These are phyloP conservation scores for Cecidostiba fungosa DNA, from an alignment of 2,888 invertebrate genomes.

Conservation along the genomic window DNA sequence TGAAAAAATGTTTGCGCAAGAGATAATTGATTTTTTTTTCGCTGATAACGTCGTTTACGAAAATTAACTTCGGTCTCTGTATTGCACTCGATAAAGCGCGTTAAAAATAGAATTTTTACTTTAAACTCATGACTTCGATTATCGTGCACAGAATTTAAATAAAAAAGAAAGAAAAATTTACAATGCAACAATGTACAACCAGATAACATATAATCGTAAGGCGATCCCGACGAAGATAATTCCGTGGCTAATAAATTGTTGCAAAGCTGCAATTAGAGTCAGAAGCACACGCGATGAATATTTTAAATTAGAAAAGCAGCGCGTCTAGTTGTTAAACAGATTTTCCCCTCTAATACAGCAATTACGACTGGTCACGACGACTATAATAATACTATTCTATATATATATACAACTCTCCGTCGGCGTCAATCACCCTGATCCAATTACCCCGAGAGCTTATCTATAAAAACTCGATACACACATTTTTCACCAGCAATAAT, in stretches of 20 bases:
- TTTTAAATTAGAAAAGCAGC: neutral
- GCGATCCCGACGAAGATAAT: neutral
- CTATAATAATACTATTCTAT: too few species aligned
- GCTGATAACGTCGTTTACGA: neutral
- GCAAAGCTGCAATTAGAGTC: conserved; percentile 2
- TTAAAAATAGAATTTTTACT: neutral
- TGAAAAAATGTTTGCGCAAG: neutral
- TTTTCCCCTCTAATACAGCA: neutral
- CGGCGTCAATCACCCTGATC: neutral
- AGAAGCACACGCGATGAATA: neutral
- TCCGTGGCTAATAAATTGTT: neutral
- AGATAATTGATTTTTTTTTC: conserved; percentile 33
- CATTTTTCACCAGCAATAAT: too few species aligned
- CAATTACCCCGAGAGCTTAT: neutral
- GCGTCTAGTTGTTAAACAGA: neutral
- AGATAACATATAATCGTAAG: neutral
- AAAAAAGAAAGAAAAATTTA: neutral
- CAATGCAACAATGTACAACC: neutral
- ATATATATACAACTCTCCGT: neutral
- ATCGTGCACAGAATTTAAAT: neutral
- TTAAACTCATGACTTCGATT: too few species aligned
- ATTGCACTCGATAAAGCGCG: neutral
- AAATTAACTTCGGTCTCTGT: neutral
- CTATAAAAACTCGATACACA: neutral
- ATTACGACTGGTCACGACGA: neutral